Evolutionary conservation across 2,888 invertebrate genomes (phyloP), one percentile per base, ranked within the genome.

Genomic region (Ophraella communa): DNA sequence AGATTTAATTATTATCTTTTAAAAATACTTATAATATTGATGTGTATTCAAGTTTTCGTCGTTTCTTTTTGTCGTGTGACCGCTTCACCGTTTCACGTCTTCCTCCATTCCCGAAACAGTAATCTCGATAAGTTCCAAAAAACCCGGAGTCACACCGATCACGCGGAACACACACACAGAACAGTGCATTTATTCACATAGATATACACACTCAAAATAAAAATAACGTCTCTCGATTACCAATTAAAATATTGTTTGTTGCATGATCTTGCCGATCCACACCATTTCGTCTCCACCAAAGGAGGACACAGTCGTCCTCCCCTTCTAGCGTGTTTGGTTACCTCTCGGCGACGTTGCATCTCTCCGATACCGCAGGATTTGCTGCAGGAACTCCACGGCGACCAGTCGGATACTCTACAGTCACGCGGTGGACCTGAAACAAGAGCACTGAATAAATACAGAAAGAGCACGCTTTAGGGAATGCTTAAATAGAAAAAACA

Each of bases 331-430:
- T 91, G 90, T 74, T 91, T 89, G 71, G 91, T 83, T 61, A 96
- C 88, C 73, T 90, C 88, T 67, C 95, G 87, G 72, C 89, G 89
- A 74, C 96, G 88, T 80, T 90, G 86, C 82, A 92, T 93, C 77
- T 94, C 92, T 21, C 96, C 96, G 67, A 95, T 94, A 69, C 95
- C 95, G 79, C 96, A 95, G 57, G 92, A 90, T 78, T 92, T 91
- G 82, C 91, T 93, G 85, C 96, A 96, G 7, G 89, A 84, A 77
- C 92, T 91, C 95, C 94, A 95, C 61, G 89, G 88, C 23, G 92
- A 91, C 95, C 94, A 95, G 71, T 90, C 90, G 69, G 91, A 88
- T 56, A 95, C 92, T 73, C 91, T 89, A 83, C 95, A 95, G 82
- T 94, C 93, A 73, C 92, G 86, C 59, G 91, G 88, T 78, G 87